phyloP scores from a whole-genome alignment of 2,113 vertebrate species.

The Ia io region DNA sequence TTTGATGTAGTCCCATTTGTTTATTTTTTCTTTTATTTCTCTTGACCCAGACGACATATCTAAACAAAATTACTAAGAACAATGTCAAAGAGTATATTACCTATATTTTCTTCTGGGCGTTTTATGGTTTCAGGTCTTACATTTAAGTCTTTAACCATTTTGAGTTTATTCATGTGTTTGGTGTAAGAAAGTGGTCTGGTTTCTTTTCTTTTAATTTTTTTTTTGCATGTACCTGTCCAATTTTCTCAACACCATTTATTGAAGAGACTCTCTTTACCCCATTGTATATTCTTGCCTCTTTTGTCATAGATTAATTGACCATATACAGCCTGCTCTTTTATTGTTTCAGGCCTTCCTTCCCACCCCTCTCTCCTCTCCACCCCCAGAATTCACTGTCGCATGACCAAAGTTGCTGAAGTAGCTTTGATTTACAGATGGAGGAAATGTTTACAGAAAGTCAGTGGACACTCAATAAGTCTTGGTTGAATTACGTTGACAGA shows the following conservation, averaged over 20 bases:
- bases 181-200: not conserved
- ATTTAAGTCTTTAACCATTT: not conserved
- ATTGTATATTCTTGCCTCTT: not conserved
- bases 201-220: not conserved
- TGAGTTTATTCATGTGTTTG: not conserved
- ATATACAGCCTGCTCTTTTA: not conserved
- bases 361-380: not conserved
- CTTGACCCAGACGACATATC: not conserved
- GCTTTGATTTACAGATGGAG: slow-evolving; percentile 20
- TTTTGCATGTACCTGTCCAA: not conserved
- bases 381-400: not conserved
- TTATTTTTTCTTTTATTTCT: not conserved
- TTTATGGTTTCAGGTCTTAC: not conserved
- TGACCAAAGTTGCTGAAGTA: not conserved
- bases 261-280: not conserved
- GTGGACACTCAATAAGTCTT: not conserved
- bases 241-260: not conserved
- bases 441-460: slow-evolving; percentile 21
- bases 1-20: not conserved
- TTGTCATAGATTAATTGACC: not conserved
- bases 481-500: slow-evolving; percentile 16
- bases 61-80: not conserved
- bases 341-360: not conserved
- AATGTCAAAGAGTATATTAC: not conserved
- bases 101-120: not conserved